Conservation (phyloP, 37 sponge, comb jelly and placozoan species). For the Axinella damicornis region DNA sequence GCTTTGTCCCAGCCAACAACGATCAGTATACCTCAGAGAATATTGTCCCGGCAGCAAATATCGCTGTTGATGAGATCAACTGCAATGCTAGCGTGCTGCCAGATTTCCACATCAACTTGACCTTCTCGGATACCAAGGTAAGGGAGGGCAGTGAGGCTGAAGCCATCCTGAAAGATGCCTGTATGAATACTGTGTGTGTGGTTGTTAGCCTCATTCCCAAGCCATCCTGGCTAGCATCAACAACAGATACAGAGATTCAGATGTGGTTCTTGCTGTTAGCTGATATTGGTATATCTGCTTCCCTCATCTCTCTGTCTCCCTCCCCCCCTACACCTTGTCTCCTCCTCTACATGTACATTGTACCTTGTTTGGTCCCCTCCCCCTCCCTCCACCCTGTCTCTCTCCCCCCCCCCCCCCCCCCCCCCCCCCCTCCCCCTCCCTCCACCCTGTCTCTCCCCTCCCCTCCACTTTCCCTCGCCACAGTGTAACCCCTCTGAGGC, state of each 20-base stretch:
- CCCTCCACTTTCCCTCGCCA: not conserved
- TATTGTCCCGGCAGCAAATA: conserved; percentile 55
- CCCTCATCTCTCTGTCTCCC: not conserved
- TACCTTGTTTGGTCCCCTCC: not conserved
- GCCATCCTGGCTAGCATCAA: too few relatives aligned
- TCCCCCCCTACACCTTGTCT: not conserved
- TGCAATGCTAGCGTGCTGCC: conserved; percentile 18
- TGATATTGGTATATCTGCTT: not conserved
- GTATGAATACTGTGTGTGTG: too few relatives aligned
- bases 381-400: not conserved
- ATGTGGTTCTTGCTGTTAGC: too few relatives aligned
- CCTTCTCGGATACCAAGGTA: conserved; percentile 62
- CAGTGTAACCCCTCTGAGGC: conserved; percentile 78
- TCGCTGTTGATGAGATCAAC: conserved; percentile 71
- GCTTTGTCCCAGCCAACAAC: conserved; percentile 50
- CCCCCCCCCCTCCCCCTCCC: not conserved
- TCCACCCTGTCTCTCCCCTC: not conserved
- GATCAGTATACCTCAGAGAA: conserved; percentile 19
- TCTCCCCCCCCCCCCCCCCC: not conserved
- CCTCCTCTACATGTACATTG: not conserved
- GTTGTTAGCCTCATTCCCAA: too few relatives aligned
- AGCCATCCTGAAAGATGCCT: too few relatives aligned
- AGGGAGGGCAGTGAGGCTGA: too few relatives aligned
- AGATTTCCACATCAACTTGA: conserved; percentile 44
- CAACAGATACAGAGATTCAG: too few relatives aligned